Conservation (phyloP, 2,113 vertebrate species). For the Isichthys henryi region DNA sequence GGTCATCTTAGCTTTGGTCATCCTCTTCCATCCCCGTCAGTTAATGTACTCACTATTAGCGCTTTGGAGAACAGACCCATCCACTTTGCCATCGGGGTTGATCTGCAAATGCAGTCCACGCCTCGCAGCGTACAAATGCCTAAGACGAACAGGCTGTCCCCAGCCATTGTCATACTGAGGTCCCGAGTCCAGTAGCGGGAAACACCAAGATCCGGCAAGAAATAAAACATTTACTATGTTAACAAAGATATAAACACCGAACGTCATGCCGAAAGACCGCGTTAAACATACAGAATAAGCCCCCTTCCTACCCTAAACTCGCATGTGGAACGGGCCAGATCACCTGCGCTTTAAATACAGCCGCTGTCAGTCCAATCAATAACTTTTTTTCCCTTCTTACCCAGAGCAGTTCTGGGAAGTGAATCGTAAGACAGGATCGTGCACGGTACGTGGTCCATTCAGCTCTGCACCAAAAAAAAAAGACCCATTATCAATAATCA, state of each 20-base stretch:
- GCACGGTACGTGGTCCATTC: not conserved
- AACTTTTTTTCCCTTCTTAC: constrained; percentile 43
- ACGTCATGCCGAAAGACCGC: constrained; percentile 34
- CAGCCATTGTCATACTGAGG: constrained; percentile 74
- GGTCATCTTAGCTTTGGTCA: not conserved
- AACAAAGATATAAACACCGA: constrained; percentile 35
- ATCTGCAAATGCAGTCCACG: constrained; percentile 74
- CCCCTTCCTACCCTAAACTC: constrained; percentile 7
- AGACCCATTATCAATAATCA: not conserved
- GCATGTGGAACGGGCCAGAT: constrained; percentile 27
- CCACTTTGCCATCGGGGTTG: constrained; percentile 67
- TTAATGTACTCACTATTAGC: constrained; percentile 70
- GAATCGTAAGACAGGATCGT: not conserved
- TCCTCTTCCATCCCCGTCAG: not conserved
- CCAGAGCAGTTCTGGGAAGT: constrained; percentile 49
- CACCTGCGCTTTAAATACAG: constrained; percentile 67
- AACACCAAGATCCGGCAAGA: constrained; percentile 33
- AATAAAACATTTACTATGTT: constrained; percentile 46
- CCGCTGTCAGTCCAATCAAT: constrained; percentile 66
- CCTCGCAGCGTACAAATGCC: constrained; percentile 76
- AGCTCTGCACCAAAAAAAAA: not conserved
- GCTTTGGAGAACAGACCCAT: constrained; percentile 62
- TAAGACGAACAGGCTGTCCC: constrained; percentile 71
- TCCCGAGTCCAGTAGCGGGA: constrained; percentile 64
- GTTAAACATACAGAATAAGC: not conserved